A percentile compares a stretch with the other conserved stretches of the same genome.
Conservation (phyloP, 1,140 invertebrate genomes). For the Heliothis virescens region DNA sequence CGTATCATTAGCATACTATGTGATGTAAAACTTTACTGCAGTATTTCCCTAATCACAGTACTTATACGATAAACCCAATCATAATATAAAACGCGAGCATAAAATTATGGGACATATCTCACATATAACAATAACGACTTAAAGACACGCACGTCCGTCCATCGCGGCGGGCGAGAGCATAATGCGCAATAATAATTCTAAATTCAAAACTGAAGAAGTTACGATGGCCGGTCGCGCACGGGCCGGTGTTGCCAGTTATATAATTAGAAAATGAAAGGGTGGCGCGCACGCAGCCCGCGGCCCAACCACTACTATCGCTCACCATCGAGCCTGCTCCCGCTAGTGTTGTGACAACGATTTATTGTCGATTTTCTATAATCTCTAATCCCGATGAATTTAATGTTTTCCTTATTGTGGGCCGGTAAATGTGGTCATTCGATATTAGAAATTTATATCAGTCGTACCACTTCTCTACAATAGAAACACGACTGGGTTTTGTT, state of each 20-base stretch:
- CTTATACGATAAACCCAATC: conserved; percentile 36
- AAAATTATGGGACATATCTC: conserved; percentile 56
- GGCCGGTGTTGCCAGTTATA: conserved; percentile 82
- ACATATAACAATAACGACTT: conserved; percentile 62
- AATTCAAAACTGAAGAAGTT: conserved; percentile 79
- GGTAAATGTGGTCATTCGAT: conserved; percentile 21
- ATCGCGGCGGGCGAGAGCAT: conserved; percentile 58
- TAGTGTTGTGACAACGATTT: conserved; percentile 64
- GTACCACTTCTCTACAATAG: neutral
- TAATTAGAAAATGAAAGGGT: conserved; percentile 86
- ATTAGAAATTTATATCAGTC: conserved; percentile 11
- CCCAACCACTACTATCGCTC: conserved; percentile 82
- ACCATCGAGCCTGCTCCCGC: conserved; percentile 67
- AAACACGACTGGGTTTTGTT: neutral
- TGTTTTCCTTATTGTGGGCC: conserved; percentile 30
- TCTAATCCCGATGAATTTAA: conserved; percentile 19
- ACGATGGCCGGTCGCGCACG: conserved; percentile 76
- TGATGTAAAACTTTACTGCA: conserved; percentile 20
- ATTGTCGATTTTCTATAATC: conserved; percentile 45
- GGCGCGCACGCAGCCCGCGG: conserved; percentile 80
- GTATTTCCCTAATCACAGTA: conserved; percentile 25
- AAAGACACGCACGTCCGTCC: conserved; percentile 64
- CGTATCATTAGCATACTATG: conserved; percentile 28
- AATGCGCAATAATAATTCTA: conserved; percentile 75
- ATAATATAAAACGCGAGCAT: conserved; percentile 28